These are phyloP conservation scores for Lepidurus apus DNA, from an alignment of 1,140 invertebrate genomes.

Conservation along the genomic window DNA sequence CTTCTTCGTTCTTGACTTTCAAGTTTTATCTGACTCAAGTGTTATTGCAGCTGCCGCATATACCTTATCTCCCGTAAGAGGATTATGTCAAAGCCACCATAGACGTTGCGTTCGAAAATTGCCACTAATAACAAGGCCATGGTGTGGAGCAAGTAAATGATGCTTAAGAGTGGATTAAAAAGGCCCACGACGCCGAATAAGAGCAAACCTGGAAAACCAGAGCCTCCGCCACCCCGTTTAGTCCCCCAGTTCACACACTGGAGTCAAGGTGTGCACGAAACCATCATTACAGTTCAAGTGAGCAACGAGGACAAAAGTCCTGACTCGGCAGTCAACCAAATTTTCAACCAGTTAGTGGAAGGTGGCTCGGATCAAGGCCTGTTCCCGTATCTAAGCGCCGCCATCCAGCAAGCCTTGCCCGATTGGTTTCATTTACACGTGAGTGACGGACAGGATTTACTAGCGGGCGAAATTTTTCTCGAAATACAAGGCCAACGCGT, in stretches of 20 bases:
- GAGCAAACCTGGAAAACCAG: conserved; percentile 33
- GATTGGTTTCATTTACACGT: conserved; percentile 42
- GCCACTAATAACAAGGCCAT: neutral
- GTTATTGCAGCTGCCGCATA: neutral
- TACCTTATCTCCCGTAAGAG: neutral
- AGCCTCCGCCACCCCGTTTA: conserved; percentile 29
- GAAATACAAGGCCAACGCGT: conserved; percentile 61
- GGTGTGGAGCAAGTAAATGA: conserved; percentile 36
- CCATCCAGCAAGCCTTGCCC: conserved; percentile 39
- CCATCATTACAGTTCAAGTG: conserved; percentile 36
- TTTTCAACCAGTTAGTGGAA: conserved; percentile 38
- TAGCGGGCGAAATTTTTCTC: conserved; percentile 53
- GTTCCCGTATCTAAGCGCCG: conserved; percentile 50
- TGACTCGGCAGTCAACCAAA: neutral
- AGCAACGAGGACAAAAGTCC: conserved; percentile 23
- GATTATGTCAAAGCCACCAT: neutral
- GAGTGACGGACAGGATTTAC: conserved; percentile 44
- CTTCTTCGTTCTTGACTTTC: neutral
- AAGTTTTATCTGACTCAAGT: neutral
- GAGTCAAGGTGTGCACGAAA: conserved; percentile 38
- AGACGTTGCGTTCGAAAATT: neutral
- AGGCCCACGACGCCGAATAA: conserved; percentile 40
- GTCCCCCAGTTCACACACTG: conserved; percentile 36
- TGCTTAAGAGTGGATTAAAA: conserved; percentile 43
- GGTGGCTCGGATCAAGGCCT: conserved; percentile 57